A percentile compares a stretch with the other conserved stretches of the same genome.
These are phyloP conservation scores for Metalampra italica DNA, from an alignment of 2,888 invertebrate species.

Conservation along the genomic window DNA sequence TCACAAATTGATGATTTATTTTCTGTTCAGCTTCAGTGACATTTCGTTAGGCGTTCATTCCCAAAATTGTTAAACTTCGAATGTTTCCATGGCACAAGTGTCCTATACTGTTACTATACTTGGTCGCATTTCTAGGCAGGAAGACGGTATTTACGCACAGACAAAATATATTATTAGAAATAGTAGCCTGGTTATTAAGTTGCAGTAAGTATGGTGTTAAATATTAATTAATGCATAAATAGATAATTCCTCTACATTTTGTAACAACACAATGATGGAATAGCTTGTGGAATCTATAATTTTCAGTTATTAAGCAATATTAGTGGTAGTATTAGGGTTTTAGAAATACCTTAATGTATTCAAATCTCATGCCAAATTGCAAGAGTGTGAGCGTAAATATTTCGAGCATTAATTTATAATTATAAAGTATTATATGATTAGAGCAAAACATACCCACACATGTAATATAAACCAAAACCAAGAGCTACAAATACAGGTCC, in stretches of 20 bases:
- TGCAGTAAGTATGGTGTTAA: conserved; percentile 23
- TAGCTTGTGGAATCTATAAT: background rate
- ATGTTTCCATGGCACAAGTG: conserved; percentile 49
- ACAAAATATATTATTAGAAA: conserved; percentile 22
- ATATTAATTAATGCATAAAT: conserved; percentile 25
- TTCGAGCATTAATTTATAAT: background rate
- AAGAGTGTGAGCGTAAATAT: conserved; percentile 67
- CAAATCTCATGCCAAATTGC: conserved; percentile 62
- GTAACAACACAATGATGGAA: background rate
- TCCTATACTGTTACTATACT: conserved; percentile 34
- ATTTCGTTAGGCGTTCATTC: conserved; percentile 70
- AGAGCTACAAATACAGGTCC: conserved; percentile 37
- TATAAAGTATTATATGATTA: conserved; percentile 3
- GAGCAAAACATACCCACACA: conserved; percentile 43
- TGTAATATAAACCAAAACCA: conserved; percentile 44
- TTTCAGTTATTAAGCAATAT: too few relatives aligned
- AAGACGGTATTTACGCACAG: conserved; percentile 72
- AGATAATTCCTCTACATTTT: background rate
- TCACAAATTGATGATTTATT: conserved; percentile 54
- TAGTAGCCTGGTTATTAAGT: conserved; percentile 22
- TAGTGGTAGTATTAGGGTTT: too few relatives aligned
- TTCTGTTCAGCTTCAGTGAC: conserved; percentile 55
- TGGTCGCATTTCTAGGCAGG: conserved; percentile 62
- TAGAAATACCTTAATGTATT: too few relatives aligned
- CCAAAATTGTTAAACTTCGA: conserved; percentile 56